phyloP scores from a whole-genome alignment of 1,140 invertebrate species.

The Pseudomyrmex gracilis region DNA sequence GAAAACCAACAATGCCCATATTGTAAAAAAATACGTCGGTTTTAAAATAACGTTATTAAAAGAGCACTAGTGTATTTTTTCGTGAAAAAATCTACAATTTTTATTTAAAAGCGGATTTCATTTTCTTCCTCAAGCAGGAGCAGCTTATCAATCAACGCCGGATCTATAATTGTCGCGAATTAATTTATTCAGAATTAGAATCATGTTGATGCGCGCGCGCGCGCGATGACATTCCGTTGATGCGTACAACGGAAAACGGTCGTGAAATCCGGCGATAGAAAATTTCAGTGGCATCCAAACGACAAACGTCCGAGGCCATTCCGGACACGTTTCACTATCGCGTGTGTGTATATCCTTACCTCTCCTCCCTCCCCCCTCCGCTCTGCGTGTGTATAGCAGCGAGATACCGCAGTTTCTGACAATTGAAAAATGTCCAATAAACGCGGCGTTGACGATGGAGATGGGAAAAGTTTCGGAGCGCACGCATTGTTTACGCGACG shows the following conservation, averaged over 20 bases:
- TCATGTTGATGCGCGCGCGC: neutral
- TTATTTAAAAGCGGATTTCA: too few species aligned
- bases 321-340: conserved; percentile 37
- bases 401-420: conserved; percentile 3
- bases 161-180: neutral
- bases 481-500: conserved; percentile 42
- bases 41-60: too few species aligned
- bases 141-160: neutral
- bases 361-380: too few species aligned
- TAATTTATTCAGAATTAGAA: conserved; percentile 15
- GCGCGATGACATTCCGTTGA: neutral
- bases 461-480: conserved; percentile 57
- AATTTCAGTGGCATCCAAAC: conserved; percentile 21
- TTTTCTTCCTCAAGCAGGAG: neutral
- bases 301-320: conserved; percentile 46
- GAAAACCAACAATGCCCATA: too few species aligned
- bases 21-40: too few species aligned
- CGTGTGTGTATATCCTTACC: neutral
- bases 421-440: conserved; percentile 55
- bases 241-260: conserved; percentile 11
- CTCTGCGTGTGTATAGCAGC: neutral
- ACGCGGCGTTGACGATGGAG: conserved; percentile 35
- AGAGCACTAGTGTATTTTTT: too few species aligned
- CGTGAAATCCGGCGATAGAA: conserved; percentile 18
- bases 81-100: too few species aligned